Evolutionary conservation across 2,797 vertebrate genomes (phyloP).

Genomic region (Decapterus maruadsi): DNA sequence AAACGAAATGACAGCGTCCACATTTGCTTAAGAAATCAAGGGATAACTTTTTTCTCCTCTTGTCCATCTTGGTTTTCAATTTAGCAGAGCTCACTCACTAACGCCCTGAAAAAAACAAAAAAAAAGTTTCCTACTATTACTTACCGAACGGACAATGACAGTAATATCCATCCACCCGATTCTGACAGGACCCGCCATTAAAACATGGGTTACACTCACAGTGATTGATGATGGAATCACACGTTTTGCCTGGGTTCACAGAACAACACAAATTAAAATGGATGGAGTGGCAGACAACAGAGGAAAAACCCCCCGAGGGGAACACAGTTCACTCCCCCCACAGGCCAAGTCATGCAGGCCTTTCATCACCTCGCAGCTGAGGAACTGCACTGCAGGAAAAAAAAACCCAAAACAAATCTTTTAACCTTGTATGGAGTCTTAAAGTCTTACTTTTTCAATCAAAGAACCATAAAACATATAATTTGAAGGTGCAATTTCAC

Average conservation of each 20-base stretch:
- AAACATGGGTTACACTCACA: constrained; percentile 99
- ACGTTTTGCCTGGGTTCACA: constrained; percentile 92
- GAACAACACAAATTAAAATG: constrained; percentile 88
- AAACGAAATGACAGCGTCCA: constrained; percentile 53
- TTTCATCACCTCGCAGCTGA: constrained; percentile 68
- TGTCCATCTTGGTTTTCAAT: constrained; percentile 53
- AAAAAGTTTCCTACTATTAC: constrained; percentile 76
- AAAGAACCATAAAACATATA: constrained; percentile 11
- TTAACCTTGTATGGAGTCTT: constrained; percentile 5
- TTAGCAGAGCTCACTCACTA: constrained; percentile 21
- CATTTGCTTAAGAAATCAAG: constrained; percentile 54
- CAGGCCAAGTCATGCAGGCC: constrained; percentile 59
- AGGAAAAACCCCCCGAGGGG: constrained; percentile 38
- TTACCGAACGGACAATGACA: constrained; percentile 99
- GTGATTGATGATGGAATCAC: constrained; percentile 96
- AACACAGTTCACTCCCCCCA: constrained; percentile 53
- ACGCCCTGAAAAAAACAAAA: constrained; percentile 12
- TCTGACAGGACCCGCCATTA: constrained; percentile 98
- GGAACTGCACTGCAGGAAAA: constrained; percentile 55
- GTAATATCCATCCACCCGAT: constrained; percentile 94
- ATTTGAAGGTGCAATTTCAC: constrained; percentile 29
- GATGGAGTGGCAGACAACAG: constrained; percentile 79
- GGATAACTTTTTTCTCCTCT: constrained; percentile 31
- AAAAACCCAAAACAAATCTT: constrained; percentile 50
- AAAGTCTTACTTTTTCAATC: constrained; percentile 8